Conservation (phyloP, 2,888 invertebrate species). For the Xestia xanthographa region DNA sequence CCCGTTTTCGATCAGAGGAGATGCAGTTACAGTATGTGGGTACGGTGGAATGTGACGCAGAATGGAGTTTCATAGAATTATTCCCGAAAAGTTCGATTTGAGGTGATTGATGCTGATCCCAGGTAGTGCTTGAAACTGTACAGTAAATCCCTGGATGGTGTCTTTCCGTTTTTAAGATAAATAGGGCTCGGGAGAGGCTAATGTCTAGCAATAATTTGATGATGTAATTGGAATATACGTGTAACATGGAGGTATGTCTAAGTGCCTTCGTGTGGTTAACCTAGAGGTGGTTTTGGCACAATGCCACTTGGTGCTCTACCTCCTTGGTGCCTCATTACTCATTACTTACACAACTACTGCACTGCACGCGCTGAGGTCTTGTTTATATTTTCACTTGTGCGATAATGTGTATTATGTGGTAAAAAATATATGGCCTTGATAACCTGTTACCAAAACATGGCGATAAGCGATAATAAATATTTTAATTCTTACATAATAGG, state of each 20-base stretch:
- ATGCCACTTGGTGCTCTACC: constrained; percentile 35
- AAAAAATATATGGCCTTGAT: constrained; percentile 37
- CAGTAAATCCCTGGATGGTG: not conserved
- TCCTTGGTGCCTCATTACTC: constrained; percentile 36
- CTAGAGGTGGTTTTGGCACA: constrained; percentile 40
- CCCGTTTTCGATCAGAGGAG: not conserved
- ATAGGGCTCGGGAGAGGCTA: not conserved
- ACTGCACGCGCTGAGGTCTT: constrained; percentile 39
- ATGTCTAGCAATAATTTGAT: not conserved
- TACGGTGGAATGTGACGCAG: not conserved
- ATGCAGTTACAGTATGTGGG: not conserved
- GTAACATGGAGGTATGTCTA: constrained; percentile 1
- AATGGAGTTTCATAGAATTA: not conserved
- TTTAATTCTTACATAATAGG: constrained; percentile 28
- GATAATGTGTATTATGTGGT: constrained; percentile 33
- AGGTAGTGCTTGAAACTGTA: not conserved
- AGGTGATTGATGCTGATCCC: not conserved
- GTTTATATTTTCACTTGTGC: constrained; percentile 51
- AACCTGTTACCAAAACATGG: constrained; percentile 29
- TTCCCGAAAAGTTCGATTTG: not conserved
- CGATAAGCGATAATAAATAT: constrained; percentile 31
- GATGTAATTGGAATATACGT: constrained; percentile 20
- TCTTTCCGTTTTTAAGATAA: not conserved
- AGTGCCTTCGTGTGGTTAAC: constrained; percentile 25
- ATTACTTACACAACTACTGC: constrained; percentile 44